Percentiles rank a stretch among this genome's conserved stretches.
Conservation (phyloP, 2,797 vertebrate species). For the Sebastiscus tertius region DNA sequence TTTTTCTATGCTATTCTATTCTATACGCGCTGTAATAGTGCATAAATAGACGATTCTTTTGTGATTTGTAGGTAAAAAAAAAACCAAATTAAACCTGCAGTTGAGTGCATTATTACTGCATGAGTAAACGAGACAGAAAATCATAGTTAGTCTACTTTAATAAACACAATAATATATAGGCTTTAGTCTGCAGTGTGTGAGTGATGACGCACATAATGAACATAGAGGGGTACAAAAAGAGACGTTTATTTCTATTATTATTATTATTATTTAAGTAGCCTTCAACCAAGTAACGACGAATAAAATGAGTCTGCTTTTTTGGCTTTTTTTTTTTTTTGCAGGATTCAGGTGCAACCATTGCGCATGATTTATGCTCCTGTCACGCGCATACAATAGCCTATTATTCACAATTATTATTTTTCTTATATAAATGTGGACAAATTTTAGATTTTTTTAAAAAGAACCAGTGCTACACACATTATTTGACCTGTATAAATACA, state of each 20-base stretch:
- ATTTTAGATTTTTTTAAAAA: not conserved
- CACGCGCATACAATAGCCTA: not conserved
- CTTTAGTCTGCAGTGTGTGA: not conserved
- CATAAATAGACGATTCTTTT: not conserved
- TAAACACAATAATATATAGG: not conserved
- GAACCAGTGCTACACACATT: too few species aligned
- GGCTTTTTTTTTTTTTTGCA: not conserved
- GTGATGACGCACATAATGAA: not conserved
- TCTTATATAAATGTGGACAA: not conserved
- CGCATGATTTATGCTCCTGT: not conserved
- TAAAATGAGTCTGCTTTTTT: not conserved
- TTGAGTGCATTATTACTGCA: not conserved
- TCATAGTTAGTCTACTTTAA: not conserved
- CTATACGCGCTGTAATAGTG: too few species aligned
- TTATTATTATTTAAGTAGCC: too few species aligned
- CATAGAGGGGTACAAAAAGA: conserved; percentile 1
- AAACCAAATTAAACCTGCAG: not conserved
- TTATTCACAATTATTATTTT: not conserved
- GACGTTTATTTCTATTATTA: not conserved
- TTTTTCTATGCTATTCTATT: too few species aligned
- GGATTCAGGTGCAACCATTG: not conserved
- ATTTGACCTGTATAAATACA: not conserved
- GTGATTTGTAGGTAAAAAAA: not conserved
- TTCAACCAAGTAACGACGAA: too few species aligned
- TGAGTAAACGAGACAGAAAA: not conserved